Conservation (phyloP, 92 coral and sea anemone genomes). For the Parazoanthus darwini region DNA sequence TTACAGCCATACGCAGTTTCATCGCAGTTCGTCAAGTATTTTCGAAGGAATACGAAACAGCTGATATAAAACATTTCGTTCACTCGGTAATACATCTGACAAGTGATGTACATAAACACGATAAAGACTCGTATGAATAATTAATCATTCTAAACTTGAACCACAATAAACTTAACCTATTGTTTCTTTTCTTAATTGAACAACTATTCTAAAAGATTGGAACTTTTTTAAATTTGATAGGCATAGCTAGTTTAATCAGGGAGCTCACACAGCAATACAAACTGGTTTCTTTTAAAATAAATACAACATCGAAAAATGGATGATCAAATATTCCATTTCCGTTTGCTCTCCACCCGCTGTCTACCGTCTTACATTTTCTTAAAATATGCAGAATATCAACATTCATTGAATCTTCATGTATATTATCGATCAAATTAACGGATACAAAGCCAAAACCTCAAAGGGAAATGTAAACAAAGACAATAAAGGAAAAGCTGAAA, state of each 20-base stretch:
- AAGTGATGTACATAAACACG: slow-evolving; percentile 24
- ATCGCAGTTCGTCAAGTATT: not conserved
- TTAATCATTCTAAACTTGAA: slow-evolving; percentile 18
- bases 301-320: not conserved
- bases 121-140: slow-evolving; percentile 18
- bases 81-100: slow-evolving; percentile 19
- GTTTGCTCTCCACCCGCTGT: not conserved
- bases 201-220: slow-evolving; percentile 11
- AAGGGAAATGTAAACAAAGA: slow-evolving; percentile 25
- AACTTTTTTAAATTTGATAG: not conserved
- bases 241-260: not conserved
- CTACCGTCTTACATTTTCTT: not conserved
- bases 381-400: slow-evolving; percentile 30
- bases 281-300: not conserved
- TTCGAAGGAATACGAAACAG: slow-evolving; percentile 31
- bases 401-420: slow-evolving; percentile 26
- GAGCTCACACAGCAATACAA: not conserved
- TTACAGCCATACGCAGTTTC: not conserved
- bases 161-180: not conserved
- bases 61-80: not conserved
- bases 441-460: slow-evolving; percentile 35
- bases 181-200: slow-evolving; percentile 23
- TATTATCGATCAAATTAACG: slow-evolving; percentile 45
- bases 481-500: slow-evolving; percentile 20
- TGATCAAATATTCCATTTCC: slow-evolving; percentile 29